These are phyloP conservation scores for Liopterus haemorrhoidalis DNA, from an alignment of 2,888 invertebrate species.

Conservation along the genomic window DNA sequence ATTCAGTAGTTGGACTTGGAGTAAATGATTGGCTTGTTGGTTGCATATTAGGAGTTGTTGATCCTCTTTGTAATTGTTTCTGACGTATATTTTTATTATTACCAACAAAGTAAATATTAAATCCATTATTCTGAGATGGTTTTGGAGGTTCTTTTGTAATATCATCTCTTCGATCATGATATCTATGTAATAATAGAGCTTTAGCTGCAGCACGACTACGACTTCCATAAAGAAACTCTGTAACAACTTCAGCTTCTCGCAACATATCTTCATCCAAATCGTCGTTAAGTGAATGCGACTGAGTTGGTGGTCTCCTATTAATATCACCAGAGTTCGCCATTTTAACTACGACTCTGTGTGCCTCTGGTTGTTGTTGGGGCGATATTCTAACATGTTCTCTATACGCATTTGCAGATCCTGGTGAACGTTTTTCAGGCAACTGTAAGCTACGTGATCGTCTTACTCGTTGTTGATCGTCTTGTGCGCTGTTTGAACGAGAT, in stretches of 20 bases:
- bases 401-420: constrained; percentile 34
- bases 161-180: constrained; percentile 40
- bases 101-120: constrained; percentile 42
- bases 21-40: constrained; percentile 35
- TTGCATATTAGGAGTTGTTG: constrained; percentile 46
- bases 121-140: constrained; percentile 38
- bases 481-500: constrained; percentile 10
- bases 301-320: constrained; percentile 13
- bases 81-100: constrained; percentile 42
- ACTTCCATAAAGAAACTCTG: constrained; percentile 52
- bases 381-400: constrained; percentile 27
- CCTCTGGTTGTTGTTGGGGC: constrained; percentile 28
- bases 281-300: constrained; percentile 31
- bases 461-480: constrained; percentile 42
- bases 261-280: constrained; percentile 47
- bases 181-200: constrained; percentile 45
- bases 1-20: constrained; percentile 34
- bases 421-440: constrained; percentile 55
- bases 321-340: constrained; percentile 11
- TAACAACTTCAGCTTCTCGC: constrained; percentile 53
- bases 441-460: constrained; percentile 57
- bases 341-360: constrained; percentile 25
- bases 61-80: constrained; percentile 46
- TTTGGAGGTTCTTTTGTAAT: constrained; percentile 36
- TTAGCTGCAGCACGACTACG: constrained; percentile 50